Conservation (phyloP, 2,113 vertebrate species). For the Myocastor coypus region DNA sequence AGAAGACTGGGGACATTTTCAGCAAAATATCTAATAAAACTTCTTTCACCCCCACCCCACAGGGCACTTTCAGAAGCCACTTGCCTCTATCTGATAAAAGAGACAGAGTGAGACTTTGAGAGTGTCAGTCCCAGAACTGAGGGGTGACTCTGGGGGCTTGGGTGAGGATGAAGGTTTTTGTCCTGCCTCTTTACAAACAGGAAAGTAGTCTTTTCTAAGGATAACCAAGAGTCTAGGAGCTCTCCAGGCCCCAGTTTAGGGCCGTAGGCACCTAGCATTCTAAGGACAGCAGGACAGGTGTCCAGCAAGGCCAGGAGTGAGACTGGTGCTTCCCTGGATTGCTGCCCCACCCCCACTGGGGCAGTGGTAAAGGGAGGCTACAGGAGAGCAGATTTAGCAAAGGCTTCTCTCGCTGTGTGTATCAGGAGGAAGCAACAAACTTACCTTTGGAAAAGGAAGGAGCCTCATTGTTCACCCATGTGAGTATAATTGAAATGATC, state of each 20-base stretch:
- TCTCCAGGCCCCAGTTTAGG: background rate
- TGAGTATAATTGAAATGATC: constrained; percentile 52
- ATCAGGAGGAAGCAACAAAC: constrained; percentile 1
- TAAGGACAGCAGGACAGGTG: background rate
- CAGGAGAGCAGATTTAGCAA: constrained; percentile 57
- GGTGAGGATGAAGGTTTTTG: background rate
- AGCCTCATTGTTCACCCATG: constrained; percentile 51
- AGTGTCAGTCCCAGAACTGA: background rate
- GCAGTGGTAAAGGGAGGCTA: background rate
- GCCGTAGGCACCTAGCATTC: background rate
- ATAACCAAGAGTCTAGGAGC: background rate
- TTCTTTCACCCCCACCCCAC: background rate
- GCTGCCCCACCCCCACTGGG: background rate
- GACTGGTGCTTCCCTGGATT: background rate
- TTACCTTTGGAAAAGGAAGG: constrained; percentile 68
- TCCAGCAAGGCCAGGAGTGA: too few species aligned
- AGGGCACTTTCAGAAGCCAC: background rate
- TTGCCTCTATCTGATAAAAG: background rate
- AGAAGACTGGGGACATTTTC: background rate
- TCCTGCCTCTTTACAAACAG: background rate
- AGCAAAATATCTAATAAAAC: background rate
- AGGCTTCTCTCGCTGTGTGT: constrained; percentile 57
- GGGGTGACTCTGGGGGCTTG: background rate
- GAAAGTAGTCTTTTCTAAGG: background rate
- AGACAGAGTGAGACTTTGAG: background rate